Percentiles rank a stretch among this genome's conserved stretches.
These are phyloP conservation scores for Erethizon dorsatum DNA, from an alignment of 2,797 vertebrate species.

Conservation along the genomic window DNA sequence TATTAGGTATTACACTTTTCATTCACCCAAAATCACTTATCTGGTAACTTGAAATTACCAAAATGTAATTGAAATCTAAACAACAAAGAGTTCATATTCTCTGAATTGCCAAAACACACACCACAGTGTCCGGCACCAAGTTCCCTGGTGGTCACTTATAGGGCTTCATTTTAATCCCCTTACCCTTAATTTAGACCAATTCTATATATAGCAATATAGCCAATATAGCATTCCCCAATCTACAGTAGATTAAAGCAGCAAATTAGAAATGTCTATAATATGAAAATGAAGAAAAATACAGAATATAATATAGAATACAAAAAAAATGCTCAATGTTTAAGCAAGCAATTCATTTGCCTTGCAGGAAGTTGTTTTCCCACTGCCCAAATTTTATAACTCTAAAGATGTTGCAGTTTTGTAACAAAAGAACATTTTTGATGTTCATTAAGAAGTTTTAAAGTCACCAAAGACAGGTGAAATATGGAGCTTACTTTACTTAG, in stretches of 20 bases:
- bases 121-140: neutral
- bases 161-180: neutral
- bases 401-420: neutral
- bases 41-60: neutral
- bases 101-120: constrained; percentile 19
- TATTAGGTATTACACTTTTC: neutral
- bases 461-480: constrained; percentile 40
- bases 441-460: constrained; percentile 34
- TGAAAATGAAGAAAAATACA: constrained; percentile 23
- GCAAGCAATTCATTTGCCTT: neutral
- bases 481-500: neutral
- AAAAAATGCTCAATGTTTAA: neutral
- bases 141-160: neutral
- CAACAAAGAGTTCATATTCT: neutral
- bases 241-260: neutral
- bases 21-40: constrained; percentile 11
- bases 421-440: neutral
- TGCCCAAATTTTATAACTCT: constrained; percentile 23
- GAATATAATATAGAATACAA: neutral
- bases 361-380: neutral
- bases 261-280: constrained; percentile 8
- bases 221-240: neutral
- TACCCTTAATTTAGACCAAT: neutral
- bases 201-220: neutral
- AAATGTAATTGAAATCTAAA: neutral